phyloP scores from a whole-genome alignment of 92 coral and sea anemone genomes.

The Parazoanthus swiftii region DNA sequence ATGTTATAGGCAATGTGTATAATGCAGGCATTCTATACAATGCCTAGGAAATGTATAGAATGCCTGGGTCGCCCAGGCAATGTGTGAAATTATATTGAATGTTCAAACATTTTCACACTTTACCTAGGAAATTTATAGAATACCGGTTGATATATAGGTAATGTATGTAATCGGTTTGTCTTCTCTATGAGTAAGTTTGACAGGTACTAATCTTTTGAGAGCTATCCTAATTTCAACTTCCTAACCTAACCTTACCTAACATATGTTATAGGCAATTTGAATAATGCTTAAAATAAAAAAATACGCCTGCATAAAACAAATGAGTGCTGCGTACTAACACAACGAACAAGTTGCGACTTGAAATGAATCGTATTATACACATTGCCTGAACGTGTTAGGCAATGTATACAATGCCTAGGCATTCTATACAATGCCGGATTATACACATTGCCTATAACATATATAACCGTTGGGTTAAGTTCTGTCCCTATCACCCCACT shows the following conservation, averaged over 20 bases:
- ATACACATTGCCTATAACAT: too few relatives aligned
- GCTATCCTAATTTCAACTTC: conserved; percentile 8
- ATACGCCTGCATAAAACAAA: conserved; percentile 10
- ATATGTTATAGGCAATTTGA: not conserved
- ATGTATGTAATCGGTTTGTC: conserved; percentile 3
- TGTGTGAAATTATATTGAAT: conserved; percentile 5
- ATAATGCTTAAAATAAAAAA: conserved; percentile 9
- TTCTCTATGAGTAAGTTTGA: conserved; percentile 1
- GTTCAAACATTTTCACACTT: not conserved
- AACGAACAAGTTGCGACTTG: conserved; percentile 5
- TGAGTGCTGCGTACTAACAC: conserved; percentile 12
- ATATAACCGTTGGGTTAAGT: too few relatives aligned
- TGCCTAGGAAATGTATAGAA: not conserved
- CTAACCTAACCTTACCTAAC: conserved; percentile 5
- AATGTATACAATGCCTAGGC: not conserved
- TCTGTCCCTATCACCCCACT: too few relatives aligned
- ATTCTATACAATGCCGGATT: too few relatives aligned
- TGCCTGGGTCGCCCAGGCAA: not conserved
- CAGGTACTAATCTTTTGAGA: conserved; percentile 7
- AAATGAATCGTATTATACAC: conserved; percentile 1
- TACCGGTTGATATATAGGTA: conserved; percentile 7
- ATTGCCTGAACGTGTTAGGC: not conserved
- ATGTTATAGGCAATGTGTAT: too few relatives aligned
- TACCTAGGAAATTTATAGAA: conserved; percentile 5
- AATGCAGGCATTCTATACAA: too few relatives aligned